Conservation (phyloP, 1,140 invertebrate genomes). For the Acyrthosiphon pisum region DNA sequence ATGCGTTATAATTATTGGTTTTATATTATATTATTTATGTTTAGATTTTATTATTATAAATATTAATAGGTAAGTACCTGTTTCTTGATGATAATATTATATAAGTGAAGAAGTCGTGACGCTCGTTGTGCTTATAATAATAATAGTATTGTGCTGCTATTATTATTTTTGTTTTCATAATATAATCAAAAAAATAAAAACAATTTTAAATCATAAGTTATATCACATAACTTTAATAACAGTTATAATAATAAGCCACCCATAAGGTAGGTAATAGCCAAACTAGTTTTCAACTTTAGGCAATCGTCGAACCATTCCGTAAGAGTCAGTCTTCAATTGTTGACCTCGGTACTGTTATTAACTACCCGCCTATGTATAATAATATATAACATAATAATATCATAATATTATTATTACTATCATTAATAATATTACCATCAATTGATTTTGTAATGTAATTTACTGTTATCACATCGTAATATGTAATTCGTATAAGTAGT, state of each 20-base stretch:
- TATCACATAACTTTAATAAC: no score
- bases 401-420: not conserved
- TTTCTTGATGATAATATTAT: not conserved
- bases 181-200: not conserved
- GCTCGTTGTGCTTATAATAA: not conserved
- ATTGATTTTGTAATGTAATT: not conserved
- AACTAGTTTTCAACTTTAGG: slow-evolving; percentile 12
- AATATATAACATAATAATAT: not conserved
- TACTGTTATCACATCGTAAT: not conserved
- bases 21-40: not conserved
- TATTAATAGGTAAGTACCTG: not conserved
- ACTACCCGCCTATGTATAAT: no score
- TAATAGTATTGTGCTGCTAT: not conserved
- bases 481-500: not conserved
- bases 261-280: not conserved
- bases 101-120: not conserved
- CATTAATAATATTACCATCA: not conserved
- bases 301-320: not conserved
- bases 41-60: not conserved
- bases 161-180: not conserved
- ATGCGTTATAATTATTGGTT: not conserved
- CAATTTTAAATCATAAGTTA: not conserved
- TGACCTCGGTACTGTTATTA: not conserved
- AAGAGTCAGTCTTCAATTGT: not conserved
- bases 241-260: not conserved